Percentiles rank a stretch among this genome's conserved stretches.
Evolutionary conservation across 2,113 vertebrate species (phyloP).

Genomic region (Chinchilla lanigera): DNA sequence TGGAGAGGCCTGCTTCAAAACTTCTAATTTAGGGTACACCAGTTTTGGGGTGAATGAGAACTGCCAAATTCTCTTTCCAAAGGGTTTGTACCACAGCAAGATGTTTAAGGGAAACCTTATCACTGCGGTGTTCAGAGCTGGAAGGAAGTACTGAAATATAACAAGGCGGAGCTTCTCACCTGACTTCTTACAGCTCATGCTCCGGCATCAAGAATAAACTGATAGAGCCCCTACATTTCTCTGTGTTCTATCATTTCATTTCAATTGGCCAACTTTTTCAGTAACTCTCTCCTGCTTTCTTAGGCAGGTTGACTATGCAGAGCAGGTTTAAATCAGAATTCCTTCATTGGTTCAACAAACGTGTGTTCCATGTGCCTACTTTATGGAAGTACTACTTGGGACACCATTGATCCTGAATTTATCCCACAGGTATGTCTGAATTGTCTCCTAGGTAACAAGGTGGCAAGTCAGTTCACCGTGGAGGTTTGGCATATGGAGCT

Average conservation of each 20-base stretch:
- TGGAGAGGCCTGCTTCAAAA: background rate
- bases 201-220: background rate
- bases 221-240: background rate
- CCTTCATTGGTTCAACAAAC: background rate
- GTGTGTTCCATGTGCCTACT: background rate
- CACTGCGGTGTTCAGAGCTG: background rate
- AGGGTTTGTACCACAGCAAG: background rate
- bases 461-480: background rate
- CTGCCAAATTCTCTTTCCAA: slow-evolving; percentile 12
- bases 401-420: too few relatives aligned
- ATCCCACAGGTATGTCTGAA: background rate
- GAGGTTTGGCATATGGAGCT: background rate
- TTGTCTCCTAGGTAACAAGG: background rate
- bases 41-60: background rate
- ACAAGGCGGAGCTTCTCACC: background rate
- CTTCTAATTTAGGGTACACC: background rate
- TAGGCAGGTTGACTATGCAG: background rate
- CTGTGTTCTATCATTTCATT: background rate
- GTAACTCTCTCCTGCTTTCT: background rate
- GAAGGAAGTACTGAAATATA: background rate
- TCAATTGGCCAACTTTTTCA: background rate
- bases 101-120: background rate
- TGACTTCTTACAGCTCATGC: background rate
- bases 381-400: background rate
- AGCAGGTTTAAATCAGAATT: background rate